A percentile compares a stretch with the other conserved stretches of the same genome.
These are phyloP conservation scores for Smittia sp. DNA, from an alignment of 2,888 invertebrate species.

Conservation along the genomic window DNA sequence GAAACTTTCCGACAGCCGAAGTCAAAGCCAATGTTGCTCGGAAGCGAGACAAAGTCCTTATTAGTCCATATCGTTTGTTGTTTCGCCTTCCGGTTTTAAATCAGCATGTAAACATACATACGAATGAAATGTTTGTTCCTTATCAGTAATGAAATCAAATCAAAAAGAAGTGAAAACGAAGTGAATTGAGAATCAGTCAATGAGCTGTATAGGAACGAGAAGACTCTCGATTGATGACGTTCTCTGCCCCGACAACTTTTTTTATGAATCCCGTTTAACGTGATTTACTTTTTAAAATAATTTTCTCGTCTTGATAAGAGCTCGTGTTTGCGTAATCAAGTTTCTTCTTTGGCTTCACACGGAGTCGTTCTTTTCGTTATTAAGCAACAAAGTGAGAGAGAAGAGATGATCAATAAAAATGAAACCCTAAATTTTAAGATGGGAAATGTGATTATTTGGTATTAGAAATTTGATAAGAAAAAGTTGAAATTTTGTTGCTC, in stretches of 20 bases:
- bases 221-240: background rate
- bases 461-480: constrained; percentile 40
- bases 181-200: background rate
- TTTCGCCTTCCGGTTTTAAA: constrained; percentile 14
- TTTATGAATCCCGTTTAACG: constrained; percentile 18
- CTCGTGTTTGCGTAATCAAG: constrained; percentile 7
- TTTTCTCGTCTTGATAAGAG: constrained; percentile 6
- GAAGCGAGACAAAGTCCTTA: background rate
- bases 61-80: constrained; percentile 37
- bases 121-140: constrained; percentile 40
- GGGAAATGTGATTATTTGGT: constrained; percentile 41
- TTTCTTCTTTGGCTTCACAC: background rate
- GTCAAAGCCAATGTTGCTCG: no score
- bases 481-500: constrained; percentile 14
- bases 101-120: background rate
- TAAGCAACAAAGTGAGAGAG: constrained; percentile 32
- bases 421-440: constrained; percentile 37
- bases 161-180: background rate
- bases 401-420: constrained; percentile 29
- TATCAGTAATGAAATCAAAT: constrained; percentile 28
- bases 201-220: background rate
- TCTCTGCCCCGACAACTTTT: background rate
- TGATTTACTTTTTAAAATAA: constrained; percentile 3
- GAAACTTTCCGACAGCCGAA: no score
- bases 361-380: constrained; percentile 20